phyloP scores from a whole-genome alignment of 1,140 invertebrate species.

The Piezodorus guildinii region DNA sequence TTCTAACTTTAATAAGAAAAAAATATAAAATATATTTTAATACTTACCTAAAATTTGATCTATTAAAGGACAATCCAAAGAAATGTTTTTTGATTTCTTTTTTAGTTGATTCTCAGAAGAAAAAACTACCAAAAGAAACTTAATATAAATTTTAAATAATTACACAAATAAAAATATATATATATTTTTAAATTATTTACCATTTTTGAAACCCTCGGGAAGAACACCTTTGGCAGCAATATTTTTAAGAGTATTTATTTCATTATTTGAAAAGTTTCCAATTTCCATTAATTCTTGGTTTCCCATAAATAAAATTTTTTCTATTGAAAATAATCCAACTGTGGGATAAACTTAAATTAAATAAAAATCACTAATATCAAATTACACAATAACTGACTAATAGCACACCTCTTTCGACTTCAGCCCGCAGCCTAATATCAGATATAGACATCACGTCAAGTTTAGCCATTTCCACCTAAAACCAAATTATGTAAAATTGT shows the following conservation, averaged over 20 bases:
- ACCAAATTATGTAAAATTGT: background rate
- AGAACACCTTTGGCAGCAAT: conserved; percentile 9
- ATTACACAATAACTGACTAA: background rate
- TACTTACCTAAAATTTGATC: conserved; percentile 16
- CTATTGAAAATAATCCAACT: conserved; percentile 8
- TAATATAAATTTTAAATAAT: background rate
- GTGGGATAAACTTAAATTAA: background rate
- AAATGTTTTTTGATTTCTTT: conserved; percentile 6
- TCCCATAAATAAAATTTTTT: conserved; percentile 12
- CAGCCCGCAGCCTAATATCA: background rate
- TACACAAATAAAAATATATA: background rate
- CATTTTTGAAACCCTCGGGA: conserved; percentile 8
- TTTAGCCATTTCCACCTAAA: background rate
- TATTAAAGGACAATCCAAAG: conserved; percentile 14
- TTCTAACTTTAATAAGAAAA: no score
- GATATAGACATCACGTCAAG: background rate
- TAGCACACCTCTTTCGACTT: background rate
- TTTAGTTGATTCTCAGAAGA: background rate
- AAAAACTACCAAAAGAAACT: background rate
- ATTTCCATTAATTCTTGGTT: conserved; percentile 6
- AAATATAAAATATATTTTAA: background rate
- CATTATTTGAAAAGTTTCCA: conserved; percentile 17
- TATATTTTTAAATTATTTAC: conserved; percentile 5
- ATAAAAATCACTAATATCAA: no score
- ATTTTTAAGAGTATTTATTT: conserved; percentile 12